A percentile compares a stretch with the other conserved stretches of the same genome.
phyloP scores from a whole-genome alignment of 2,797 vertebrate genomes.

The Microctenopoma steveboyesi region DNA sequence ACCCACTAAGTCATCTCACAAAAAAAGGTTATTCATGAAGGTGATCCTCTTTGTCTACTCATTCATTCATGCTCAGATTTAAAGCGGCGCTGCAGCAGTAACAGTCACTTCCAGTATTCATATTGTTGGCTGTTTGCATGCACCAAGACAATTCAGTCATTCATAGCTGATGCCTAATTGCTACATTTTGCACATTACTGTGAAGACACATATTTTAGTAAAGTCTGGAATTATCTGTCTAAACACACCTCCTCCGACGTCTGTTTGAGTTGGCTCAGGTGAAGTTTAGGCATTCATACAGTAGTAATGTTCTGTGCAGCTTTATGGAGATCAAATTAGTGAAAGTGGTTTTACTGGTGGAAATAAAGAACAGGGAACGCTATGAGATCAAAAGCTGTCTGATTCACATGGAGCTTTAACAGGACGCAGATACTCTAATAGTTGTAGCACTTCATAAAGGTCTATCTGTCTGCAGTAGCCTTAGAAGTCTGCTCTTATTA shows the following conservation, averaged over 20 bases:
- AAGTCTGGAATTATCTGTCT: constrained; percentile 42
- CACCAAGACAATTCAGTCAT: constrained; percentile 15
- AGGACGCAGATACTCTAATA: constrained; percentile 25
- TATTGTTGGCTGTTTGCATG: constrained; percentile 23
- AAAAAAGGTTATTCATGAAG: constrained; percentile 23
- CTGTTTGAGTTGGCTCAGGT: constrained; percentile 36
- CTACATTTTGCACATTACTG: constrained; percentile 13
- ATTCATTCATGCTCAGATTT: constrained; percentile 16
- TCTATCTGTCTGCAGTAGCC: background rate
- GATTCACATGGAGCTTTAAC: constrained; percentile 31
- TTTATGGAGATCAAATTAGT: constrained; percentile 31
- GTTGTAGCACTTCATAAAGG: constrained; percentile 6
- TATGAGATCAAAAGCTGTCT: constrained; percentile 34
- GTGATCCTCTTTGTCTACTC: constrained; percentile 22
- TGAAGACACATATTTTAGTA: constrained; percentile 35
- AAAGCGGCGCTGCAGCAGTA: constrained; percentile 30
- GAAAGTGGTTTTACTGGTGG: constrained; percentile 21
- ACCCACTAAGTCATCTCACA: constrained; percentile 40
- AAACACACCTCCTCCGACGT: constrained; percentile 31
- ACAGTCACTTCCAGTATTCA: constrained; percentile 21
- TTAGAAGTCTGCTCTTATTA: background rate
- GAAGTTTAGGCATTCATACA: constrained; percentile 19
- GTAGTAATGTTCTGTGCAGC: constrained; percentile 10
- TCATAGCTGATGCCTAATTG: constrained; percentile 18
- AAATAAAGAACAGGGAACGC: constrained; percentile 21